Conservation (phyloP, 2,888 invertebrate genomes). For the Pemphredon lugubris region DNA sequence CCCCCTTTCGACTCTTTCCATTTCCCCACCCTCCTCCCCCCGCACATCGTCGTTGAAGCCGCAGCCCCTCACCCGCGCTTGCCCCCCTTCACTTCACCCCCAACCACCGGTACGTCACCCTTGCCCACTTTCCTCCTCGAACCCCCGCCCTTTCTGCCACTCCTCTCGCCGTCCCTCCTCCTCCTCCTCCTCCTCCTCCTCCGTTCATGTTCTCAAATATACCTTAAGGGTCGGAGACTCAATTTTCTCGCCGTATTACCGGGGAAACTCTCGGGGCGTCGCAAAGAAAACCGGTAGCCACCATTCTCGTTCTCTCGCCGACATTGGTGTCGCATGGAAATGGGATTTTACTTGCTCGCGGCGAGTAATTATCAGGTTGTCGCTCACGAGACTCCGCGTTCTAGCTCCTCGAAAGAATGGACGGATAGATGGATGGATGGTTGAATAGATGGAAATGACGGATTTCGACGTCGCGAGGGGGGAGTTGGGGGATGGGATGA, state of each 20-base stretch:
- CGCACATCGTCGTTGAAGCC: not conserved
- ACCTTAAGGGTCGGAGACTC: slow-evolving; percentile 39
- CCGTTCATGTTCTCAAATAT: slow-evolving; percentile 29
- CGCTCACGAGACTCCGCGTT: slow-evolving; percentile 31
- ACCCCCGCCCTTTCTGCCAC: slow-evolving; percentile 16
- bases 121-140: not conserved
- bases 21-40: not conserved
- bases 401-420: slow-evolving; percentile 30
- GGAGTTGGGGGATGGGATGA: not conserved
- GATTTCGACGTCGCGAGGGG: slow-evolving; percentile 10
- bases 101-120: not conserved
- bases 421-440: slow-evolving; percentile 5
- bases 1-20: not conserved
- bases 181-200: not conserved
- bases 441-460: slow-evolving; percentile 31
- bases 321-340: slow-evolving; percentile 64
- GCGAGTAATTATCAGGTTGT: slow-evolving; percentile 72
- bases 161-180: slow-evolving; percentile 3
- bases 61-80: not conserved
- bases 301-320: slow-evolving; percentile 1
- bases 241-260: slow-evolving; percentile 57
- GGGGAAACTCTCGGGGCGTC: slow-evolving; percentile 42
- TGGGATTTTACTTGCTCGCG: slow-evolving; percentile 69
- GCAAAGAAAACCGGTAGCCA: slow-evolving; percentile 27
- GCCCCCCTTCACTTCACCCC: slow-evolving; percentile 1